A percentile compares a stretch with the other conserved stretches of the same genome.
These are phyloP conservation scores for Ashinkailepas kermadecensis DNA, from an alignment of 2,888 invertebrate genomes.

Conservation along the genomic window DNA sequence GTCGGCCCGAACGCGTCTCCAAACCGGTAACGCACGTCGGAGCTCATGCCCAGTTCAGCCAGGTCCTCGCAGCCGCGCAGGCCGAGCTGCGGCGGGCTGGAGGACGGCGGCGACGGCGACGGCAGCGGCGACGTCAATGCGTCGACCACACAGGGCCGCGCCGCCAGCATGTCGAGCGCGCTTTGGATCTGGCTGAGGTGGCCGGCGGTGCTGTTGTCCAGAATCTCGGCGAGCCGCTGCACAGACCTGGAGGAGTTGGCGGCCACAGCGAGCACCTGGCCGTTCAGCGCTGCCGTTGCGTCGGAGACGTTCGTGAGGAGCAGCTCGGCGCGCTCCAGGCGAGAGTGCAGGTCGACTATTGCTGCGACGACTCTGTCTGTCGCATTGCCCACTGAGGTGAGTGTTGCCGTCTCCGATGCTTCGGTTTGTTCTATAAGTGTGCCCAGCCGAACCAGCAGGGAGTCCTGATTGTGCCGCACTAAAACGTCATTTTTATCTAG, in stretches of 20 bases:
- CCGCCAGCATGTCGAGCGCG: neutral
- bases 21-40: constrained; percentile 7
- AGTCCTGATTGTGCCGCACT: neutral
- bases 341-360: too few relatives aligned
- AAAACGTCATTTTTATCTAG: neutral
- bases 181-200: neutral
- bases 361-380: neutral
- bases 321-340: neutral
- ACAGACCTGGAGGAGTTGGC: neutral
- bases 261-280: too few relatives aligned
- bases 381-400: neutral
- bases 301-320: neutral
- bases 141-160: neutral
- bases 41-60: neutral
- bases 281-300: neutral
- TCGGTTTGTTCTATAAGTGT: neutral
- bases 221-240: neutral
- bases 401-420: neutral
- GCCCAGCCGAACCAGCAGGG: neutral
- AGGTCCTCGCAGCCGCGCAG: constrained; percentile 15
- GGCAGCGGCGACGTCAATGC: neutral
- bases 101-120: neutral
- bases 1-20: neutral
- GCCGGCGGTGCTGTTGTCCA: neutral
- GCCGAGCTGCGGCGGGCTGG: neutral